Percentiles rank a stretch among this genome's conserved stretches.
Conservation (phyloP, 92 coral and sea anemone genomes). For the Umimayanthus chanpuru region DNA sequence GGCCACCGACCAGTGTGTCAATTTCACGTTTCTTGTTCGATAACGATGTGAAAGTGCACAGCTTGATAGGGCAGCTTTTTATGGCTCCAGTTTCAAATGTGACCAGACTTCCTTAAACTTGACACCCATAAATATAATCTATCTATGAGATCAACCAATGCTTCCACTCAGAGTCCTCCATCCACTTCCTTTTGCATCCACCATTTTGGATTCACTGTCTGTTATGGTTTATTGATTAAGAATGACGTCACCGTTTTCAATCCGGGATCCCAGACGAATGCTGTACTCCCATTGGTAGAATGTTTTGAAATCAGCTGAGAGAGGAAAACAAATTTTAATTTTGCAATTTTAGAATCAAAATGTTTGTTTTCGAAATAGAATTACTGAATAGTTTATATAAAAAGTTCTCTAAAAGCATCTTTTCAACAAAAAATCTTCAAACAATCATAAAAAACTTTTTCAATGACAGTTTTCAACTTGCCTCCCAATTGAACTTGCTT, state of each 20-base stretch:
- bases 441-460: too few relatives aligned
- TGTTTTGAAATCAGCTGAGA: slow-evolving; percentile 64
- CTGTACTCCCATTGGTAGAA: slow-evolving; percentile 47
- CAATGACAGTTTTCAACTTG: too few relatives aligned
- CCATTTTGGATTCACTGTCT: slow-evolving; percentile 79
- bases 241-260: slow-evolving; percentile 71
- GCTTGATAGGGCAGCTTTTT: background rate
- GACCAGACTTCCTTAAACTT: slow-evolving; percentile 53
- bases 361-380: too few relatives aligned
- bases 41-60: background rate
- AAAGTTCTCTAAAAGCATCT: too few relatives aligned
- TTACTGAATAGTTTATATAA: background rate
- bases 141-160: slow-evolving; percentile 34
- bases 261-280: slow-evolving; percentile 42
- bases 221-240: slow-evolving; percentile 67
- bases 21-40: slow-evolving; percentile 31
- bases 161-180: slow-evolving; percentile 37
- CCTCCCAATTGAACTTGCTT: too few relatives aligned
- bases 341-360: too few relatives aligned
- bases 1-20: slow-evolving; percentile 1
- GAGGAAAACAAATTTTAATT: slow-evolving; percentile 9
- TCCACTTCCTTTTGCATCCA: slow-evolving; percentile 65
- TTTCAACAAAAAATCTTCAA: too few relatives aligned
- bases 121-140: slow-evolving; percentile 52
- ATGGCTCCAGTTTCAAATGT: slow-evolving; percentile 1